Percentiles rank a stretch among this genome's conserved stretches.
Conservation (phyloP, 1,140 invertebrate species). For the Eufriesea mexicana region DNA sequence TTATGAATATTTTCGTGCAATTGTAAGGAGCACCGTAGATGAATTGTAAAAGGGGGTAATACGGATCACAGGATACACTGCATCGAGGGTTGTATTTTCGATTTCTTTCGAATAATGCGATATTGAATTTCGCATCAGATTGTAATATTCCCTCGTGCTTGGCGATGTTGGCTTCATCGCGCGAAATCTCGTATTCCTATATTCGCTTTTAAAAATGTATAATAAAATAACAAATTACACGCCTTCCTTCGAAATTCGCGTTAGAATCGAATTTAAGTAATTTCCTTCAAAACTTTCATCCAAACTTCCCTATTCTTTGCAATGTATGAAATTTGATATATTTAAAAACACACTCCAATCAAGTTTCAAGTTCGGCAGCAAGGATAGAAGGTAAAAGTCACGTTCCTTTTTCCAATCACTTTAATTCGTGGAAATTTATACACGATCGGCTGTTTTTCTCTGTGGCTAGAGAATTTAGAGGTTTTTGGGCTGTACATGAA, state of each 20-base stretch:
- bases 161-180: slow-evolving; percentile 2
- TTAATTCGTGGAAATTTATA: no score
- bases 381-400: no score
- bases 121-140: slow-evolving; percentile 33
- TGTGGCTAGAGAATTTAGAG: no score
- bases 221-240: background rate
- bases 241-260: background rate
- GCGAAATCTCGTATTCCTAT: background rate
- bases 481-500: no score
- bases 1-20: slow-evolving; percentile 24
- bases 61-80: background rate
- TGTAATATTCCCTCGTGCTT: slow-evolving; percentile 28
- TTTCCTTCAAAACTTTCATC: no score
- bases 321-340: no score
- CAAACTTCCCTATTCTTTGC: no score
- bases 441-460: no score
- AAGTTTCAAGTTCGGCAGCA: no score
- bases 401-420: no score
- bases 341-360: no score
- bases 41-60: background rate
- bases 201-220: background rate
- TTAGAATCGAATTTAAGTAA: no score
- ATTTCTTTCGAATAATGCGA: slow-evolving; percentile 44
- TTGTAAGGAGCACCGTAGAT: background rate
- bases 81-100: slow-evolving; percentile 33